Evolutionary conservation across 2,888 invertebrate genomes (phyloP).

Genomic region (Drosophila cognata): DNA sequence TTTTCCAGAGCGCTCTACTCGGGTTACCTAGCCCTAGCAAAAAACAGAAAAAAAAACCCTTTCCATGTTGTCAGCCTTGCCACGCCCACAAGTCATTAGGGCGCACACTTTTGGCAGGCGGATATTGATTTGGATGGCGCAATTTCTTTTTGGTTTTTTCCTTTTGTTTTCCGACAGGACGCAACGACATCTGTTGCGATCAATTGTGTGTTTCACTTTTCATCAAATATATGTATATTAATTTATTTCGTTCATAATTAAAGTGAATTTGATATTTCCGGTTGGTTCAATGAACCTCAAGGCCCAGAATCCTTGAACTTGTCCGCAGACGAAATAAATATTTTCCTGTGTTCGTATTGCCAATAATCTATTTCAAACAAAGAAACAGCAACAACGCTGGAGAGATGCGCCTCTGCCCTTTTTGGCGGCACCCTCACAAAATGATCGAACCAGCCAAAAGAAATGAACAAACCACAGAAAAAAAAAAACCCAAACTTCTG

Average conservation of each 20-base stretch:
- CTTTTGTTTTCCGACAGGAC: constrained; percentile 7
- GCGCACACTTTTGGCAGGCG: constrained; percentile 71
- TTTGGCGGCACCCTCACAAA: constrained; percentile 84
- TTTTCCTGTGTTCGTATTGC: constrained; percentile 60
- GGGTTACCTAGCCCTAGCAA: constrained; percentile 50
- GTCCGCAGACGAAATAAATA: constrained; percentile 67
- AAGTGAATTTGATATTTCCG: constrained; percentile 83
- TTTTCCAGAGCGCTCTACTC: constrained; percentile 56
- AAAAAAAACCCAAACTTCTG: constrained; percentile 35
- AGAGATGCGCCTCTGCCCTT: constrained; percentile 61
- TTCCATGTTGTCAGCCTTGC: constrained; percentile 21
- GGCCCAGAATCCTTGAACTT: constrained; percentile 80
- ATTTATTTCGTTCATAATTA: constrained; percentile 77
- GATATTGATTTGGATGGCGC: constrained; percentile 77
- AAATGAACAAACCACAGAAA: constrained; percentile 34
- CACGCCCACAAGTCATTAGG: constrained; percentile 70
- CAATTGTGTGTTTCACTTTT: constrained; percentile 75
- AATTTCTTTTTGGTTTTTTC: constrained; percentile 39
- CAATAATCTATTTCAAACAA: constrained; percentile 80
- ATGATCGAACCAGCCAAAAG: constrained; percentile 79
- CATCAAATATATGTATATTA: constrained; percentile 71
- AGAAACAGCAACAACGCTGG: constrained; percentile 33
- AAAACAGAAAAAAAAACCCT: constrained; percentile 39
- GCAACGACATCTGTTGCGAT: constrained; percentile 72
- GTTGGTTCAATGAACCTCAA: constrained; percentile 74